Evolutionary conservation across 2,888 invertebrate genomes (phyloP), one percentile per base, ranked within the genome.

Genomic region (Tolmerus cingulatus): DNA sequence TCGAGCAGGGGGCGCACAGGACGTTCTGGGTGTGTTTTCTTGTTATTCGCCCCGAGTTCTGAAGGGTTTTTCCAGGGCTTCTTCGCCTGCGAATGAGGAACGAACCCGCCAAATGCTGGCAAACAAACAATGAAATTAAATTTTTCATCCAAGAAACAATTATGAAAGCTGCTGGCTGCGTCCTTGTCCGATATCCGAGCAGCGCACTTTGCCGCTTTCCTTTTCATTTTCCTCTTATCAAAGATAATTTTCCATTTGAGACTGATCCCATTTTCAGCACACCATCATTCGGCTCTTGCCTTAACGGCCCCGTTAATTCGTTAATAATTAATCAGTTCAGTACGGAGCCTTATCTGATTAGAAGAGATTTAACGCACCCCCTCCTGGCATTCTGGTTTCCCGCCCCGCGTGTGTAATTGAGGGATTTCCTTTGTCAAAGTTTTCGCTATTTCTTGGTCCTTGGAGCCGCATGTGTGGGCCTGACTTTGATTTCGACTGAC

Each of bases 311-410:
- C 74, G 81, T 87, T 87, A 87, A 87, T 88, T 87, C 87, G 87
- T 88, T 87, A 88, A 88, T 88, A 88, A 88, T 88, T 88, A 87
- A 88, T 87, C 87, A 88, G 87, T 27, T 43, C 74, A 19, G 66
- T 40, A 66, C 51, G 27, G 57, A 55, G 77, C 77, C 82, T 87
- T 88, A 88, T 87, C 85, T 87, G 88, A 88, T 88, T 88, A 88
- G 85, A 87, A 79, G 87, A 88, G 88, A 88, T 88, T 88, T 87
- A 88, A 88, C 82, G 87, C 34, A 87, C 43, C 37, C 37, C 40
- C 46, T 5, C 27, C 30, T 86, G 66, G 74, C 27, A 40, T 3
- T n/a, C 5, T 74, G 27, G 37, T 27, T 34, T 57, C n/a, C 79
- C 57, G 66, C 74, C 74, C 40, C 23, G 23, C 46, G 79, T 51